These are phyloP conservation scores for Ascaphus truei DNA, from an alignment of 2,113 vertebrate genomes.

Conservation along the genomic window DNA sequence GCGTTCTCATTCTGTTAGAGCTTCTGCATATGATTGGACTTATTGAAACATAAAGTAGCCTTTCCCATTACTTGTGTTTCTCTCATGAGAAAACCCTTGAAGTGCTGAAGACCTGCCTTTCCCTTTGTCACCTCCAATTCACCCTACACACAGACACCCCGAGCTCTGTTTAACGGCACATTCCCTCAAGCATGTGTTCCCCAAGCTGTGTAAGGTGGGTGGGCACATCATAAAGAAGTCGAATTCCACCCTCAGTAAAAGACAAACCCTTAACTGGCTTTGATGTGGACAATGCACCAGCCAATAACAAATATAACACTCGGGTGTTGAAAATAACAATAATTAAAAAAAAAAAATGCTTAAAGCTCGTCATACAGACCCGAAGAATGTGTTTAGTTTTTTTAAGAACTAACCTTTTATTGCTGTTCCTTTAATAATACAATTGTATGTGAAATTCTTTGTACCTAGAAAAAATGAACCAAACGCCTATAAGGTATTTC, in stretches of 20 bases:
- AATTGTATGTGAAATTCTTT: too few species aligned
- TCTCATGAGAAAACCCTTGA: background rate
- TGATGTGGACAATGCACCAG: constrained; percentile 18
- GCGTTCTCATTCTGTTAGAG: too few species aligned
- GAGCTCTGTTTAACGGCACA: constrained; percentile 19
- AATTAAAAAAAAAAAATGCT: too few species aligned
- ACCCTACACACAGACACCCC: constrained; percentile 21
- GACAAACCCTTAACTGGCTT: constrained; percentile 2
- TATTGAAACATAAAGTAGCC: too few species aligned
- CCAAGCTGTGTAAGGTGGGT: constrained; percentile 30
- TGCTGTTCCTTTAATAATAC: too few species aligned
- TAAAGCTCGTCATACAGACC: too few species aligned
- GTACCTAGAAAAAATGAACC: too few species aligned
- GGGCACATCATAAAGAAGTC: constrained; percentile 22
- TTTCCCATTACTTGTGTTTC: background rate
- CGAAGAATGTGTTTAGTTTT: too few species aligned
- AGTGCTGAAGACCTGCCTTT: constrained; percentile 4
- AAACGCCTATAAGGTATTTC: too few species aligned
- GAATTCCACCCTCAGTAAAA: constrained; percentile 25
- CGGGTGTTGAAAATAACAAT: background rate
- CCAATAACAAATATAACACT: constrained; percentile 23
- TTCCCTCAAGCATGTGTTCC: constrained; percentile 19
- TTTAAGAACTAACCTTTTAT: too few species aligned
- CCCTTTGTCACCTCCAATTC: constrained; percentile 25
- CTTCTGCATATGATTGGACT: too few species aligned